Evolutionary conservation across 2,888 invertebrate species (phyloP).

Genomic region (Malacosoma neustria): DNA sequence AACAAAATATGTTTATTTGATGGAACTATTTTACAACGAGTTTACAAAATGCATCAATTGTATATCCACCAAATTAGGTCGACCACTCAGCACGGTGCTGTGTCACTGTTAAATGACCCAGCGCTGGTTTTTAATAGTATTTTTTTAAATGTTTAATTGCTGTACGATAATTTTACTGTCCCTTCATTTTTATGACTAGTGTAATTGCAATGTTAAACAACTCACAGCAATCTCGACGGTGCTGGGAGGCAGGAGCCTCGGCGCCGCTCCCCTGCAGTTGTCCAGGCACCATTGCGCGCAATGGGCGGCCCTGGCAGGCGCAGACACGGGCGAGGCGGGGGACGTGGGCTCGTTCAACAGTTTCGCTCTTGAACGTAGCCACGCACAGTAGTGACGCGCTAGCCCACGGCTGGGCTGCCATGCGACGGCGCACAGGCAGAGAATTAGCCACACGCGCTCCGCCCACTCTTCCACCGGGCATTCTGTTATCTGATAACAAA

Average conservation of each 20-base stretch:
- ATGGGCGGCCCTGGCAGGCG: slow-evolving; percentile 71
- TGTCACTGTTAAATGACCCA: too few relatives aligned
- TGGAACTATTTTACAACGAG: too few relatives aligned
- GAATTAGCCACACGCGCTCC: slow-evolving; percentile 90
- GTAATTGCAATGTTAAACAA: slow-evolving; percentile 15
- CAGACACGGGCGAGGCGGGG: slow-evolving; percentile 14
- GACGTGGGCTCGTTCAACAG: slow-evolving; percentile 13
- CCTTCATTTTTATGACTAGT: too few relatives aligned
- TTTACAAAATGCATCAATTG: too few relatives aligned
- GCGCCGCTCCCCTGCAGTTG: slow-evolving; percentile 91
- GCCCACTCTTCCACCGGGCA: slow-evolving; percentile 90
- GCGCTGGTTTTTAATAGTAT: too few relatives aligned
- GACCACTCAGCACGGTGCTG: too few relatives aligned
- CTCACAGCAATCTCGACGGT: slow-evolving; percentile 93
- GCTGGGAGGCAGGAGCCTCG: slow-evolving; percentile 89
- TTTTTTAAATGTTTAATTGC: too few relatives aligned
- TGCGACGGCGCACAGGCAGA: slow-evolving; percentile 92
- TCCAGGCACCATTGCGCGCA: slow-evolving; percentile 96
- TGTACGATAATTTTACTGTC: too few relatives aligned
- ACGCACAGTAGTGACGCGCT: slow-evolving; percentile 82
- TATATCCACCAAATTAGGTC: too few relatives aligned
- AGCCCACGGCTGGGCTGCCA: slow-evolving; percentile 92
- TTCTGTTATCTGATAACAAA: slow-evolving; percentile 82
- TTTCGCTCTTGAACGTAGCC: slow-evolving; percentile 50
- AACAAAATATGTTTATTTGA: too few relatives aligned